Percentiles rank a stretch among this genome's conserved stretches.
These are phyloP conservation scores for Rhogogaster chlorosoma DNA, from an alignment of 2,888 invertebrate species.

Conservation along the genomic window DNA sequence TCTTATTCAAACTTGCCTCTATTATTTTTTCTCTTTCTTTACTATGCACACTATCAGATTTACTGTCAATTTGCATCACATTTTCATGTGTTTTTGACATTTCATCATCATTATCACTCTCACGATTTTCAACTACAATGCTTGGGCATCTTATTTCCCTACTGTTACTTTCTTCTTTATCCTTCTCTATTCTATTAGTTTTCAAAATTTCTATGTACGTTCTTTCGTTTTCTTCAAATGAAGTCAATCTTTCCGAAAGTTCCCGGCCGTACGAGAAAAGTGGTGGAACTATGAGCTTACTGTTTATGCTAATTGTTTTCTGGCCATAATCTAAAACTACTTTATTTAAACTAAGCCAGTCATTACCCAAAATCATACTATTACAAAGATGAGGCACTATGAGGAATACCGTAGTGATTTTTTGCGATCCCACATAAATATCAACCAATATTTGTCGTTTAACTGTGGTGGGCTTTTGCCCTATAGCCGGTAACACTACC, in stretches of 20 bases:
- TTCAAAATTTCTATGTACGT: no score
- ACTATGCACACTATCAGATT: no score
- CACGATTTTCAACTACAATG: no score
- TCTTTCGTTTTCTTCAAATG: conserved; percentile 4
- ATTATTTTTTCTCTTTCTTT: no score
- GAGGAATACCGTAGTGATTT: conserved; percentile 46
- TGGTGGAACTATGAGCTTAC: conserved; percentile 15
- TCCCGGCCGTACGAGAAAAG: conserved; percentile 27
- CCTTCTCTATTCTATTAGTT: neutral
- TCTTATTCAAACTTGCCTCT: no score
- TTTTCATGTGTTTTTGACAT: no score
- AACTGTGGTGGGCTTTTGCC: conserved; percentile 30
- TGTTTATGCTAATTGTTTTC: conserved; percentile 40
- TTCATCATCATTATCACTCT: no score
- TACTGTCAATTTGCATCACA: no score
- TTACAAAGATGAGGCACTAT: conserved; percentile 54
- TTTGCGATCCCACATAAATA: conserved; percentile 9
- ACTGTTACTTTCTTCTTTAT: no score
- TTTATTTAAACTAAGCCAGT: conserved; percentile 54
- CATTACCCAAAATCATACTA: conserved; percentile 56
- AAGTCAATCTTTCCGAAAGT: conserved; percentile 8
- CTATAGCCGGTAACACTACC: conserved; percentile 48
- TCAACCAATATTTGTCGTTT: conserved; percentile 51
- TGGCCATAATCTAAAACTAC: conserved; percentile 52
- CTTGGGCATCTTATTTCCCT: no score